phyloP scores from a whole-genome alignment of 2,888 invertebrate genomes.

The Euzetes globulus region DNA sequence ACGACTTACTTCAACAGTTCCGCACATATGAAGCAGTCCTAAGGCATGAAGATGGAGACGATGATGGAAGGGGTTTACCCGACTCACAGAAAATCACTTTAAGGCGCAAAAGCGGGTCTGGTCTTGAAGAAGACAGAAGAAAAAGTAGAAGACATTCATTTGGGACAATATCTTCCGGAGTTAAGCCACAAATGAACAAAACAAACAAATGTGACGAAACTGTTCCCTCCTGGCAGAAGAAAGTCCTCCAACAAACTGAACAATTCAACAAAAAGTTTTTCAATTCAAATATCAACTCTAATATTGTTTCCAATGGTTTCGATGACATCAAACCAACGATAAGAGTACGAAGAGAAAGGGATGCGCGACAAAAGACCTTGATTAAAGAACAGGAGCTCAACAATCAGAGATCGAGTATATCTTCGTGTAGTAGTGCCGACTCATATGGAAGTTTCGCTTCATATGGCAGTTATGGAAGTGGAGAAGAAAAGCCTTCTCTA shows the following conservation, averaged over 20 bases:
- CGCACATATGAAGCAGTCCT: slow-evolving; percentile 91
- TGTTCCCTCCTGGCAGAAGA: slow-evolving; percentile 47
- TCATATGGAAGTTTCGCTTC: slow-evolving; percentile 34
- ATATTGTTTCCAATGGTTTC: slow-evolving; percentile 35
- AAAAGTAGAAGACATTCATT: slow-evolving; percentile 70
- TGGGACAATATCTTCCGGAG: slow-evolving; percentile 49
- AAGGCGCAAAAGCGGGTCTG: slow-evolving; percentile 45
- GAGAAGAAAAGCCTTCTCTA: slow-evolving; percentile 34
- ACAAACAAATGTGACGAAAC: slow-evolving; percentile 53
- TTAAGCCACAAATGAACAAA: slow-evolving; percentile 33
- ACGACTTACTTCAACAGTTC: slow-evolving; percentile 84
- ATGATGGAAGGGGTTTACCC: slow-evolving; percentile 42
- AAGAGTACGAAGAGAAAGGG: slow-evolving; percentile 68
- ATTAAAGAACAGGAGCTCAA: slow-evolving; percentile 34
- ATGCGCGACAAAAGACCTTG: slow-evolving; percentile 65
- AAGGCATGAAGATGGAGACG: slow-evolving; percentile 74
- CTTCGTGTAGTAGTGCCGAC: slow-evolving; percentile 36
- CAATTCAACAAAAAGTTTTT: slow-evolving; percentile 27
- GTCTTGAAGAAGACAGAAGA: slow-evolving; percentile 56
- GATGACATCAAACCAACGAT: slow-evolving; percentile 69
- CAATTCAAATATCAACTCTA: slow-evolving; percentile 29
- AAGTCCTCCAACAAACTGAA: slow-evolving; percentile 26
- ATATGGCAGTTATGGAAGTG: slow-evolving; percentile 36
- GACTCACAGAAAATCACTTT: slow-evolving; percentile 40
- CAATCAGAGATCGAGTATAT: slow-evolving; percentile 36